Percentiles rank a stretch among this genome's conserved stretches.
Conservation (phyloP, 2,888 invertebrate species). For the Eucera pruinosa region DNA sequence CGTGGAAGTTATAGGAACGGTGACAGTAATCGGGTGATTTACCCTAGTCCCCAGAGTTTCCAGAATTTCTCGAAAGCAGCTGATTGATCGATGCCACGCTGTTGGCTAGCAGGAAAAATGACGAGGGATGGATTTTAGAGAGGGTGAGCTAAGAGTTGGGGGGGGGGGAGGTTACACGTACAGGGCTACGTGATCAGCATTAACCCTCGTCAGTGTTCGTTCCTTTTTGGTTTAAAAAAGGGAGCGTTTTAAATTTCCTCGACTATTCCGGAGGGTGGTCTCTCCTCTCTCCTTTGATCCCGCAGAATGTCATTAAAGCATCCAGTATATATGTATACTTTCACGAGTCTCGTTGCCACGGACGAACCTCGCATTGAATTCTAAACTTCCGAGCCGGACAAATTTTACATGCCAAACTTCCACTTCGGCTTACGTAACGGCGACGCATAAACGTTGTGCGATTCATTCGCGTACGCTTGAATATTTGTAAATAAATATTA, state of each 20-base stretch:
- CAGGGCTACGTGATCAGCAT: constrained; percentile 72
- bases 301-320: constrained; percentile 78
- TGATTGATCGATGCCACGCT: constrained; percentile 62
- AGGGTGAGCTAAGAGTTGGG: background rate
- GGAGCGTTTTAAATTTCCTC: constrained; percentile 81
- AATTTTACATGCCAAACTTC: too few species aligned
- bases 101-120: constrained; percentile 67
- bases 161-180: constrained; percentile 76
- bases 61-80: constrained; percentile 51
- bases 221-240: constrained; percentile 71
- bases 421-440: too few species aligned
- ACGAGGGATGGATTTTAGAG: constrained; percentile 73
- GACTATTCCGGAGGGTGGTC: constrained; percentile 77
- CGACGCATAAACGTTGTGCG: too few species aligned
- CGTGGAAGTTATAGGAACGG: too few species aligned
- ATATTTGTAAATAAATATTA: too few species aligned
- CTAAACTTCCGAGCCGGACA: too few species aligned
- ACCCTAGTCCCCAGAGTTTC: constrained; percentile 40
- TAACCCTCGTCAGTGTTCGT: constrained; percentile 71
- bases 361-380: too few species aligned
- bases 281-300: constrained; percentile 78
- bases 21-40: too few species aligned
- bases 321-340: too few species aligned
- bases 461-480: too few species aligned
- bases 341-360: constrained; percentile 45